Conservation (phyloP, 2,797 vertebrate genomes). For the Rhodeus uyekii region DNA sequence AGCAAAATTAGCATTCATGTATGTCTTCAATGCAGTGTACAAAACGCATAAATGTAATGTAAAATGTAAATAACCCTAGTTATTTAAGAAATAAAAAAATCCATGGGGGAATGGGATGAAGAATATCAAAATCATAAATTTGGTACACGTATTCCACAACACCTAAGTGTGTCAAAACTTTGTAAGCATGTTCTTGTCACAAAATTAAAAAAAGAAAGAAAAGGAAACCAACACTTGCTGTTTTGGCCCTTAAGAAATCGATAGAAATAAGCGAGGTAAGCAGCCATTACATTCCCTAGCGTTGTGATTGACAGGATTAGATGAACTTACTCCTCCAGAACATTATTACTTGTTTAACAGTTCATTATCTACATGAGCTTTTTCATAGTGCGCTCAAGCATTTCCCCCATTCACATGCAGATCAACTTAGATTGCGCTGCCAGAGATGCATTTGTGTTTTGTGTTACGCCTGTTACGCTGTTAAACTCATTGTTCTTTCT, state of each 20-base stretch:
- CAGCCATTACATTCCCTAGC: neutral
- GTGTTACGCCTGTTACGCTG: slow-evolving; percentile 5
- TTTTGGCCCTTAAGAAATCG: neutral
- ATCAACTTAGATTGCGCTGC: no score
- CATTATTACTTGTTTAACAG: slow-evolving; percentile 29
- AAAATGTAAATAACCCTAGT: no score
- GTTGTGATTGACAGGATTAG: slow-evolving; percentile 5
- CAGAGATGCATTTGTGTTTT: slow-evolving; percentile 1
- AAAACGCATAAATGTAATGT: no score
- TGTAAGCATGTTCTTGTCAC: neutral
- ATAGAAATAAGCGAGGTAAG: neutral
- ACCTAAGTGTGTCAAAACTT: neutral
- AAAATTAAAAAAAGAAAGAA: no score
- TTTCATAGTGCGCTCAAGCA: slow-evolving; percentile 10
- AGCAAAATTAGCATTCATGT: no score
- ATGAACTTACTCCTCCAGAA: slow-evolving; percentile 14
- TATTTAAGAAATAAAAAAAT: no score
- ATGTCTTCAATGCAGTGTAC: no score
- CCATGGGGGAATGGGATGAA: no score
- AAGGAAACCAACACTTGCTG: neutral
- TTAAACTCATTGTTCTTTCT: slow-evolving; percentile 29
- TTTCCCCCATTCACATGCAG: slow-evolving; percentile 16
- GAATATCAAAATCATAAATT: neutral
- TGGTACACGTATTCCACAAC: neutral
- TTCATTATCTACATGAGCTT: slow-evolving; percentile 30